Evolutionary conservation across 2,888 invertebrate genomes (phyloP), one percentile per base, ranked within the genome.

Genomic region (Pyrrhosoma nymphula): DNA sequence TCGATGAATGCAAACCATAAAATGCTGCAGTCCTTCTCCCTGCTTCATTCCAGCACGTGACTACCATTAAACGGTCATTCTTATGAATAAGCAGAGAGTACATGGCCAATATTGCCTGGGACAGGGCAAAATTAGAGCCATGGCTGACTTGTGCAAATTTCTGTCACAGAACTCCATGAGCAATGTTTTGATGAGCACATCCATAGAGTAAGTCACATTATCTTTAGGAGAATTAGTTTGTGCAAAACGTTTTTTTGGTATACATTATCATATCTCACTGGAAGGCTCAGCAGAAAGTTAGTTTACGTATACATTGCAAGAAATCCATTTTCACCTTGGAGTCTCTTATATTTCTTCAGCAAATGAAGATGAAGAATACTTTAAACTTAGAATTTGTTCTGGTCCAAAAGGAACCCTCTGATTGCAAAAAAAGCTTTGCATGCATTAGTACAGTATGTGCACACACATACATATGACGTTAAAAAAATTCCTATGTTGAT

Each of bases 101-200:
- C 60, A 63, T 30, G 63, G 18, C 93, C 91, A 60, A 56, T n/a
- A 91, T 35, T 39, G 56, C 60, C n/a, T 35, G 26, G 63, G 93
- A 69, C 69, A 47, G 47, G 93, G 63, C 12, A 18, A 69, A 47
- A 47, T 47, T 39, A 69, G 63, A 89, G n/a, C 56, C 55, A 56
- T 56, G 26, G 26, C 26, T 89, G 89, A 26, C 89, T 56, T n/a
- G 56, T n/a, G 93, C 75, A 26, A 47, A 63, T n/a, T 93, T 82
- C 26, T 60, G 39, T 91, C 39, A 39, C 39, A n/a, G 39, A 93
- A 63, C 75, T 75, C 93, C 69, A 69, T 93, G 93, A 93, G 93
- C 93, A 93, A 93, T 47, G 47, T 75, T 91, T n/a, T 93, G 82
- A 75, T 69, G 69, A 93, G 93, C 93, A 63, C 39, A 93, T 93